Evolutionary conservation across 2,797 vertebrate genomes (phyloP).

Genomic region (Protosalanx chinensis): DNA sequence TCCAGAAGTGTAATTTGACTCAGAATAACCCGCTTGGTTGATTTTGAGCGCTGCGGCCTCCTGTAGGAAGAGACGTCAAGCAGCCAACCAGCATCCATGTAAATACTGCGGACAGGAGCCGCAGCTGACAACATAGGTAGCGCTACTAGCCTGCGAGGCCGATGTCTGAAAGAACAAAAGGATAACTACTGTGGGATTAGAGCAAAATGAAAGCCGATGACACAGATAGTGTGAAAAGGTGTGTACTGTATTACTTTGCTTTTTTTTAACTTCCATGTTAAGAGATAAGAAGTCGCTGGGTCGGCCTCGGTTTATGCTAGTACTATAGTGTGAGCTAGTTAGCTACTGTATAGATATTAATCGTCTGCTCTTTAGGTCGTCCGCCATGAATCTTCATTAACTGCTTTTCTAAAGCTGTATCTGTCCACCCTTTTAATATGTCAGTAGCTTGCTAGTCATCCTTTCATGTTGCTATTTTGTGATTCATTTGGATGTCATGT

Average conservation of each 20-base stretch:
- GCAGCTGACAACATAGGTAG: slow-evolving; percentile 20
- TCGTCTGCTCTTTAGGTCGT: too few species aligned
- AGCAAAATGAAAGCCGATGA: slow-evolving; percentile 61
- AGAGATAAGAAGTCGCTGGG: slow-evolving; percentile 43
- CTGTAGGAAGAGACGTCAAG: slow-evolving; percentile 52
- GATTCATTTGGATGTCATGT: too few species aligned
- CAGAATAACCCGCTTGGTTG: slow-evolving; percentile 47
- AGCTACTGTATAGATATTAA: slow-evolving; percentile 42
- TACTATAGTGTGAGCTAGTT: slow-evolving; percentile 38
- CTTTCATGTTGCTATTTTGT: too few species aligned
- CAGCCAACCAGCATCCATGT: slow-evolving; percentile 54
- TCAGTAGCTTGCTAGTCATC: too few species aligned
- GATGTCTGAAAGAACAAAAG: slow-evolving; percentile 40
- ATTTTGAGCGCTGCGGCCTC: slow-evolving; percentile 11
- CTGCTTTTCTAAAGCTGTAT: too few species aligned
- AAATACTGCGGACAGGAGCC: slow-evolving; percentile 57
- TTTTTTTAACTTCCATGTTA: slow-evolving; percentile 16
- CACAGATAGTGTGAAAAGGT: slow-evolving; percentile 49
- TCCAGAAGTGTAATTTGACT: slow-evolving; percentile 8
- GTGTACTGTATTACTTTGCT: not conserved
- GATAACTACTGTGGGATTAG: slow-evolving; percentile 42
- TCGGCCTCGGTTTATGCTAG: slow-evolving; percentile 49
- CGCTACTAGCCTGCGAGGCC: slow-evolving; percentile 33
- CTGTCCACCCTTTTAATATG: too few species aligned
- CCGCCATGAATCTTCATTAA: slow-evolving; percentile 3